Evolutionary conservation across 2,888 invertebrate genomes (phyloP).

Genomic region (Sipha maydis): DNA sequence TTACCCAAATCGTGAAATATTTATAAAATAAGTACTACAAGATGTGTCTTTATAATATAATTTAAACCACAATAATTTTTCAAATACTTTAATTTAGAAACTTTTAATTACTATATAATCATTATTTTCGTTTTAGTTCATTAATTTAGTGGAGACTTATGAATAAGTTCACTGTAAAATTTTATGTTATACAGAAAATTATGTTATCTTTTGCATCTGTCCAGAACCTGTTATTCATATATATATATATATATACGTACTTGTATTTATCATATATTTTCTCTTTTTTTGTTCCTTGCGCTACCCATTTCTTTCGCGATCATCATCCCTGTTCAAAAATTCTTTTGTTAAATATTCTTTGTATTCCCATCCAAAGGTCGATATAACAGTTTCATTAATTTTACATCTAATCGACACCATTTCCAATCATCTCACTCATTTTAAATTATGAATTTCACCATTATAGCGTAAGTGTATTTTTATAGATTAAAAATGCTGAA

Average conservation of each 20-base stretch:
- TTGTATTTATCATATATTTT: constrained; percentile 24
- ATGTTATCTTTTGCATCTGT: constrained; percentile 15
- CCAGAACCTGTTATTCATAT: neutral
- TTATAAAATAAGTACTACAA: neutral
- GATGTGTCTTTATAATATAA: neutral
- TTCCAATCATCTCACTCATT: constrained; percentile 36
- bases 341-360: constrained; percentile 47
- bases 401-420: constrained; percentile 26
- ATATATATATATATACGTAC: neutral
- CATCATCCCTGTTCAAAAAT: constrained; percentile 40
- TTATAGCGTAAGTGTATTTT: neutral
- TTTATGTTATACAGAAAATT: neutral
- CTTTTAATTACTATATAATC: constrained; percentile 16
- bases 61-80: neutral
- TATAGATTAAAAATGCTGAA: neutral
- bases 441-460: constrained; percentile 34
- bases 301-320: constrained; percentile 12
- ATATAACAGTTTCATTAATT: constrained; percentile 45
- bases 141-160: constrained; percentile 20
- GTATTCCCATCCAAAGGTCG: constrained; percentile 1
- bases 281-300: neutral
- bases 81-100: constrained; percentile 20
- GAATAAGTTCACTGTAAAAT: constrained; percentile 23
- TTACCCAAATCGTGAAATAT: neutral
- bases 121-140: constrained; percentile 37